These are phyloP conservation scores for Thalassarche chlororhynchos DNA, from an alignment of 2,113 vertebrate species.

Conservation along the genomic window DNA sequence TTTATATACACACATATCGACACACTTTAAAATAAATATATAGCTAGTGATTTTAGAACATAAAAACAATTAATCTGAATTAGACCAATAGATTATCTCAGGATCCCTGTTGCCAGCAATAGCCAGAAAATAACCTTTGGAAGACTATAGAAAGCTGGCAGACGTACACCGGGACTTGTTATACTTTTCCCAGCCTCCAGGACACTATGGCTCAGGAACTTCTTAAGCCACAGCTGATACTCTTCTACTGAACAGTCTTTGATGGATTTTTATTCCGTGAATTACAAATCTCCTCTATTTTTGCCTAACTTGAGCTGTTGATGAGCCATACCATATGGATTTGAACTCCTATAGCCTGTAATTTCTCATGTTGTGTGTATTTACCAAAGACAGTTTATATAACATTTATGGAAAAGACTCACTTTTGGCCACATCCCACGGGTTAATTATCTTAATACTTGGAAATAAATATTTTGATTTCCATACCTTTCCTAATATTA, in stretches of 20 bases:
- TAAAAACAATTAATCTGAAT: neutral
- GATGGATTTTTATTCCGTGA: neutral
- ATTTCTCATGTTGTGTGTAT: neutral
- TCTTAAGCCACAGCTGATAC: neutral
- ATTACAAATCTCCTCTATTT: neutral
- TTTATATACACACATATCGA: neutral
- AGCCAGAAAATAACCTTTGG: neutral
- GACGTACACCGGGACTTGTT: neutral
- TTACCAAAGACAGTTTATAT: neutral
- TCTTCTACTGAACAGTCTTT: neutral
- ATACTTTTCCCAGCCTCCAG: neutral
- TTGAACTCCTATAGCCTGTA: neutral
- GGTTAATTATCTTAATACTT: neutral
- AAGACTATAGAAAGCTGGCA: neutral
- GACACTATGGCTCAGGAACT: neutral
- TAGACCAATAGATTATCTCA: neutral
- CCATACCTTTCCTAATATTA: neutral
- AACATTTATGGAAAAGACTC: neutral
- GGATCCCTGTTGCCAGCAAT: neutral
- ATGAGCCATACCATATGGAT: fast-evolving
- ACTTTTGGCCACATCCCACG: neutral
- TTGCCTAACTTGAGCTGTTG: neutral
- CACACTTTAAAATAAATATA: neutral
- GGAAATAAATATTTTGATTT: neutral
- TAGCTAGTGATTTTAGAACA: neutral